Evolutionary conservation across 2,797 vertebrate species (phyloP).

Genomic region (Periophthalmus magnuspinnatus): DNA sequence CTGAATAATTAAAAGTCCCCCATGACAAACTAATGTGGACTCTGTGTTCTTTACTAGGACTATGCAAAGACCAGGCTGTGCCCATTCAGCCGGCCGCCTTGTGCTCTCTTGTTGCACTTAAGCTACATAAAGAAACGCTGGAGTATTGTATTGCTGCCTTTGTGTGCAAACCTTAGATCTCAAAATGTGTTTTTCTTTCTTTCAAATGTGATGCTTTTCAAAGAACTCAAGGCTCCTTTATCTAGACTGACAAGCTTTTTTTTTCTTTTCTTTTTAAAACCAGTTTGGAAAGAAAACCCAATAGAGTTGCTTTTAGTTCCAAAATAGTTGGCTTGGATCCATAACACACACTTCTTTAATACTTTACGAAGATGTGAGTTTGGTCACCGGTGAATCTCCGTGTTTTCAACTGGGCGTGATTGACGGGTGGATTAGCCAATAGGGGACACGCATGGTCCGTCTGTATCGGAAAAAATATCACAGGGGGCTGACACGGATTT

Average conservation of each 20-base stretch:
- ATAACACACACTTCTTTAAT: too few relatives aligned
- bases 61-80: background rate
- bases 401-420: too few relatives aligned
- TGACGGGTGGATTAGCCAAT: too few relatives aligned
- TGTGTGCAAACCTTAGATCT: background rate
- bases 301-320: too few relatives aligned
- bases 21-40: constrained; percentile 29
- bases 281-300: background rate
- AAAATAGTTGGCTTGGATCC: too few relatives aligned
- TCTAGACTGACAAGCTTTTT: background rate
- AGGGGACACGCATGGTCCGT: too few relatives aligned
- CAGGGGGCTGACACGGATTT: too few relatives aligned
- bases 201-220: background rate
- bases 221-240: background rate
- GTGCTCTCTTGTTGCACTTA: background rate
- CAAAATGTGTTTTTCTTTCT: background rate
- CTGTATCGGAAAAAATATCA: too few relatives aligned
- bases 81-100: background rate
- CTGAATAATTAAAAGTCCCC: constrained; percentile 49
- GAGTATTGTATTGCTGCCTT: background rate
- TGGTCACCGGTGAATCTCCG: too few relatives aligned
- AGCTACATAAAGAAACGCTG: background rate
- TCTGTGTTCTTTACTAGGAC: background rate
- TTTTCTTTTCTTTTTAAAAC: background rate
- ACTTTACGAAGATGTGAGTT: too few relatives aligned